Conservation (phyloP, 2,888 invertebrate genomes). For the Brenthis daphne region DNA sequence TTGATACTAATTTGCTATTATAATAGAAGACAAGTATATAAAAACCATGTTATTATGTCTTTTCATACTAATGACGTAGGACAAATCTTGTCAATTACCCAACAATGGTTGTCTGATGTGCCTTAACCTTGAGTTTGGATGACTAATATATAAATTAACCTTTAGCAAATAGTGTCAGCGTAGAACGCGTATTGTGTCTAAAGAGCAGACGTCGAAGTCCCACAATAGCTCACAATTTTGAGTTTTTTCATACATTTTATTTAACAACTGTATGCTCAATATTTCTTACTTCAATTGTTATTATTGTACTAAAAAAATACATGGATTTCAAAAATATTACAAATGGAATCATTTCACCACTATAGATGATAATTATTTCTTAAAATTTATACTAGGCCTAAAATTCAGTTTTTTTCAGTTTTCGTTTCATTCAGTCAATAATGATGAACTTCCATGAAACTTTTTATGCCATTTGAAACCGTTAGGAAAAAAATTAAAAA, state of each 20-base stretch:
- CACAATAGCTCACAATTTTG: neutral
- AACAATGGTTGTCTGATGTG: conserved; percentile 31
- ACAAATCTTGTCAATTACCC: conserved; percentile 33
- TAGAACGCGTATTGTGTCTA: conserved; percentile 4
- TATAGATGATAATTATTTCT: too few species aligned
- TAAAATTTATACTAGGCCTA: too few species aligned
- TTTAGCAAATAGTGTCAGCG: conserved; percentile 42
- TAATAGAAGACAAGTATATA: conserved; percentile 2
- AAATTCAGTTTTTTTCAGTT: too few species aligned
- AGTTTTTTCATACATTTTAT: neutral
- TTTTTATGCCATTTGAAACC: too few species aligned
- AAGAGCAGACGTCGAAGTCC: neutral
- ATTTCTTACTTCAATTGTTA: too few species aligned
- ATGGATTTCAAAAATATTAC: too few species aligned
- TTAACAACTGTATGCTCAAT: neutral
- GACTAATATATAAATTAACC: conserved; percentile 47
- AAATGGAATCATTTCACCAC: too few species aligned
- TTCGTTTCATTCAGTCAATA: too few species aligned
- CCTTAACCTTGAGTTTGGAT: conserved; percentile 35
- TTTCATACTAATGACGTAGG: conserved; percentile 33
- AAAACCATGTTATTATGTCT: conserved; percentile 17
- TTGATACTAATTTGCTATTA: conserved; percentile 10
- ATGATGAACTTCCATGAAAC: too few species aligned
- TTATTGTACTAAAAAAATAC: too few species aligned
- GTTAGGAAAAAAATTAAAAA: too few species aligned